Evolutionary conservation across 2,797 vertebrate genomes (phyloP), one percentile per base, ranked within the genome.

Genomic region (Gymnoscopelus microlampas): DNA sequence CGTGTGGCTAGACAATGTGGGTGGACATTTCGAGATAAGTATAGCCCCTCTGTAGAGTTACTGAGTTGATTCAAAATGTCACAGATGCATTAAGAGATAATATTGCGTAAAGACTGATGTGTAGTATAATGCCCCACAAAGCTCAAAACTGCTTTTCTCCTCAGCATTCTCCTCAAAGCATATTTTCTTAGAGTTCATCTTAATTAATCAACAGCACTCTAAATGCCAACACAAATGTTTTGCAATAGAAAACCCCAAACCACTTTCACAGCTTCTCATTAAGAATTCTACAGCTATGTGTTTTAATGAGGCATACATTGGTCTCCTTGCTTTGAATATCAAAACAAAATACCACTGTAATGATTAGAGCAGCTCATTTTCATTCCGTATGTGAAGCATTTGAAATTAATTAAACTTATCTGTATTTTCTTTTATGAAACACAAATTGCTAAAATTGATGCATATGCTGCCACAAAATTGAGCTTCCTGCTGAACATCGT

Each of bases 401-500:
- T 75, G 8, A 63, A 64, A 77, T 77, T 26, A 55, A 50, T 61
- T 66, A n/a, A 35, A 4, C 63, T 53, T 54, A 19, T 44, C 15
- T 58, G 58, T 44, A 49, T 68, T 57, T 70, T 44, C 39, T 44
- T 39, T 2, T 4, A 53, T 54, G 11, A 67, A 15, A 72, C 32
- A 12, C 73, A 78, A 68, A 78, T 77, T 44, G 61, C 57, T 76
- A 63, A 71, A 77, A 82, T 48, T 7, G 61, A 48, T 76, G 51
- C 3, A 70, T 58, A 61, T 77, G 49, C 57, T 79, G 59, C n/a
- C 53, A 39, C 59, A 63, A 56, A 57, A 71, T 50, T 49, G n/a
- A 71, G 10, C 64, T 67, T 63, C 64, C 53, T 19, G 5, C 53
- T 68, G 49, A 85, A 78, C 35, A 53, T 60, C 23, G 57, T 60